A percentile compares a stretch with the other conserved stretches of the same genome.
Conservation (phyloP, 2,797 vertebrate species). For the Percopsis omiscomaycus region DNA sequence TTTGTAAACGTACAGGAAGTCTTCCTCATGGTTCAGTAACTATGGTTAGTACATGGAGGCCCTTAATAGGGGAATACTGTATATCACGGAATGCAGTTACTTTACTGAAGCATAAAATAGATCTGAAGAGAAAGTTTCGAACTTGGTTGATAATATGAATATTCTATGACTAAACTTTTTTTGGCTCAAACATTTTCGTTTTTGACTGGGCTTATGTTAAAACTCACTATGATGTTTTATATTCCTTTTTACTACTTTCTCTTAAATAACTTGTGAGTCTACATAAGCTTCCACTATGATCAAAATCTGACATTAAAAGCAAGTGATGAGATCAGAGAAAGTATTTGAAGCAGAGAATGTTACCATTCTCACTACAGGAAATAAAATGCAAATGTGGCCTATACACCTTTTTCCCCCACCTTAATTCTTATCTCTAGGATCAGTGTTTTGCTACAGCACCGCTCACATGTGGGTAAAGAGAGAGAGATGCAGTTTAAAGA, state of each 20-base stretch:
- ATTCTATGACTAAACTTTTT: no score
- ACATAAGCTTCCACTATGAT: no score
- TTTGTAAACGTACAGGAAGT: conserved; percentile 64
- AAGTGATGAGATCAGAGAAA: no score
- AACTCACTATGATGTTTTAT: no score
- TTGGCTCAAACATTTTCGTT: no score
- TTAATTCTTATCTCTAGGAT: conserved; percentile 56
- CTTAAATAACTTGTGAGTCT: no score
- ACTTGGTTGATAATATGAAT: no score
- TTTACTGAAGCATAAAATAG: no score
- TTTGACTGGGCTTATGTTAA: no score
- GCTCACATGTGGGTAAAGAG: conserved; percentile 9
- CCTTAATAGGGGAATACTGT: background rate
- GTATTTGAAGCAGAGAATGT: conserved; percentile 5
- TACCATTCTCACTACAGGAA: conserved; percentile 35
- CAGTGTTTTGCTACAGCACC: conserved; percentile 30
- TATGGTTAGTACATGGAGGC: conserved; percentile 21
- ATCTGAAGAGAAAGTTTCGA: no score
- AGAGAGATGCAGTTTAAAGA: conserved; percentile 12
- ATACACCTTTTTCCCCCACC: conserved; percentile 64
- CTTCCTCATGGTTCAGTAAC: conserved; percentile 59
- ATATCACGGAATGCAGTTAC: conserved; percentile 10
- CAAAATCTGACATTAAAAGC: no score
- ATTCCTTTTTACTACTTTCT: no score
- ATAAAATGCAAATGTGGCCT: conserved; percentile 19